These are phyloP conservation scores for Pseudois nayaur DNA, from an alignment of 2,113 vertebrate species.

Conservation along the genomic window DNA sequence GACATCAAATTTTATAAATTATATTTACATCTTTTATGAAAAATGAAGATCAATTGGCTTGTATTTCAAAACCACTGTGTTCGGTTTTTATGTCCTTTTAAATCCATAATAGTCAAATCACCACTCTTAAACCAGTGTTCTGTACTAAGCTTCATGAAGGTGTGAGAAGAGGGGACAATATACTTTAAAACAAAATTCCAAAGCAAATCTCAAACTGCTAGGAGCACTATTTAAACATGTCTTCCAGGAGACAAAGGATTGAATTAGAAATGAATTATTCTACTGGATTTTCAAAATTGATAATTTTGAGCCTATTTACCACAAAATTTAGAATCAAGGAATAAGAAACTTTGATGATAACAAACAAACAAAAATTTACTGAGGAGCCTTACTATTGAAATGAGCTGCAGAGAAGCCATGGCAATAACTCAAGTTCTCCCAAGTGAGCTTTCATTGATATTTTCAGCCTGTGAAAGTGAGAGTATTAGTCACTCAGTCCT, in stretches of 20 bases:
- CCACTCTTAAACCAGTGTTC: background rate
- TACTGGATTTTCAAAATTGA: background rate
- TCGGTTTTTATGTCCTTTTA: background rate
- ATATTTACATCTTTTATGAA: constrained; percentile 63
- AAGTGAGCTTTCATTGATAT: background rate
- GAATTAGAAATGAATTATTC: background rate
- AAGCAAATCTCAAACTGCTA: background rate
- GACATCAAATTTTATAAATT: constrained; percentile 56
- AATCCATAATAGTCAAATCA: background rate
- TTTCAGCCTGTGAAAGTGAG: background rate
- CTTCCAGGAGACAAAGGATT: background rate
- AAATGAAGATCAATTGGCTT: constrained; percentile 42
- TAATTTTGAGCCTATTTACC: background rate
- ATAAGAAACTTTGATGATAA: background rate
- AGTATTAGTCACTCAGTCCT: background rate
- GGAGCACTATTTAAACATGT: background rate
- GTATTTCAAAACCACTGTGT: background rate
- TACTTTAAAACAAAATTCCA: background rate
- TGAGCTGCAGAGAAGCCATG: background rate
- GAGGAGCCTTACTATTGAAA: background rate
- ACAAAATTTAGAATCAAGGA: background rate
- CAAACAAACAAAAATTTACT: background rate
- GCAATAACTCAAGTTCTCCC: background rate
- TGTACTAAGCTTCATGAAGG: background rate
- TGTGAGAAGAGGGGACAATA: background rate